Base-by-base conservation (phyloP, 1,140 invertebrate genomes). In the Brachionus sp. region DNA sequence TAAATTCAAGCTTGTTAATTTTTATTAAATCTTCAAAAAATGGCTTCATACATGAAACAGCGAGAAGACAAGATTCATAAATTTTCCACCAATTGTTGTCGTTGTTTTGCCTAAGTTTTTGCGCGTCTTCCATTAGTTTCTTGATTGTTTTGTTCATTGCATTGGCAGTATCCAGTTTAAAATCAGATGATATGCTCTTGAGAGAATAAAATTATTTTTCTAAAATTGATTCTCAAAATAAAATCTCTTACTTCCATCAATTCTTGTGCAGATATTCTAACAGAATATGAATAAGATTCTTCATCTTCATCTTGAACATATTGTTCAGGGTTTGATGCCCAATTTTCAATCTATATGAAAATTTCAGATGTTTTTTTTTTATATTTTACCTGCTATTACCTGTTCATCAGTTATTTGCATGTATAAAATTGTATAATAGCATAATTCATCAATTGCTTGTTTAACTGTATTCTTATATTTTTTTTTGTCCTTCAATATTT, bases 261-360 rank as follows among this genome's bases (percentile, higher is more conserved):
- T 87, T 94, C 93, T 82, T 92, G 92, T 6, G 93, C 93, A 7
- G 93, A 93, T 84, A 93, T 92, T 77, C 93, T 89, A n/a, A 94
- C 92, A 25, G 93, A 93, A 84, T 93, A 93, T 5, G 91, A 91
- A 66, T 91, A 92, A 1, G 90, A 91, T 73, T 92, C 91, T 83
- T 93, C 92, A 86, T 93, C 92, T 86, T 94, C 93, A 86, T 94
- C 93, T 85, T 93, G 93, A 5, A 94, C 92, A 89, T 93, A 94
- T 85, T 92, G 91, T 86, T 93, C 92, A 0, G 92, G 92, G 90
- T 92, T 92, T 35, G 88, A 90, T 42, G 90, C 91, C 93, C 93
- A 94, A 39, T 90, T 86, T 85, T 92, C 90, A 64, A 92, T 88
- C 90, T 91, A 80, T 70, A 84, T 84, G 70, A 16, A 42, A 13